These are phyloP conservation scores for Caenorhabditis remanei DNA, from an alignment of 1,140 invertebrate genomes.

Conservation along the genomic window DNA sequence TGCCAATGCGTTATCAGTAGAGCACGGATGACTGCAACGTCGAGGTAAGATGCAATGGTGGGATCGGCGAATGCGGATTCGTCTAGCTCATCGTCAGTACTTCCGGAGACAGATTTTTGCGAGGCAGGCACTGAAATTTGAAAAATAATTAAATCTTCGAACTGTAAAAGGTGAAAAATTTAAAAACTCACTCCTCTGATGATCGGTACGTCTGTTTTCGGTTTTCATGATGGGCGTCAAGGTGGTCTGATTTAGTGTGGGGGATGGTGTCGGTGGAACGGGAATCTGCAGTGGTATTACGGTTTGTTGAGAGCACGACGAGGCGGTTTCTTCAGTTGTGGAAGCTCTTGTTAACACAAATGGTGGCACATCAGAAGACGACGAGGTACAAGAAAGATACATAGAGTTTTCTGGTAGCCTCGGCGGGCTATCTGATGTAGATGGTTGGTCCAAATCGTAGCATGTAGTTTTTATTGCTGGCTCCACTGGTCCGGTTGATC, in stretches of 20 bases:
- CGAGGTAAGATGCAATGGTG: slow-evolving; percentile 87
- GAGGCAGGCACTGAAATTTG: slow-evolving; percentile 25
- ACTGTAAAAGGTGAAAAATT: neutral
- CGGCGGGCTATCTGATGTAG: neutral
- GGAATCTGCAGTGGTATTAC: slow-evolving; percentile 60
- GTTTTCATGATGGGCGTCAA: neutral
- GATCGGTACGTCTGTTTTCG: slow-evolving; percentile 8
- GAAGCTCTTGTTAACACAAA: slow-evolving; percentile 63
- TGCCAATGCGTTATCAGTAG: slow-evolving; percentile 97
- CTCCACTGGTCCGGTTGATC: neutral
- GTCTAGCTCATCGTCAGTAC: slow-evolving; percentile 59
- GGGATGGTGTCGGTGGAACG: neutral
- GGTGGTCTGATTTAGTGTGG: neutral
- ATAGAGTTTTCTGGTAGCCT: slow-evolving; percentile 34
- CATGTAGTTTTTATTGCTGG: neutral
- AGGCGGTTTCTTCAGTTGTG: slow-evolving; percentile 68
- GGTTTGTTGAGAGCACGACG: slow-evolving; percentile 75
- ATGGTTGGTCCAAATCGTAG: neutral
- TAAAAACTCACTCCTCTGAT: slow-evolving; percentile 33
- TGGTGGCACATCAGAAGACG: slow-evolving; percentile 58
- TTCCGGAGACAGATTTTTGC: slow-evolving; percentile 15
- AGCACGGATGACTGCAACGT: slow-evolving; percentile 93
- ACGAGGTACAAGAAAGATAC: neutral
- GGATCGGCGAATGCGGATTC: slow-evolving; percentile 25
- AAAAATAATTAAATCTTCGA: neutral